Evolutionary conservation across 2,797 vertebrate genomes (phyloP).

Genomic region (Rachycentron canadum): DNA sequence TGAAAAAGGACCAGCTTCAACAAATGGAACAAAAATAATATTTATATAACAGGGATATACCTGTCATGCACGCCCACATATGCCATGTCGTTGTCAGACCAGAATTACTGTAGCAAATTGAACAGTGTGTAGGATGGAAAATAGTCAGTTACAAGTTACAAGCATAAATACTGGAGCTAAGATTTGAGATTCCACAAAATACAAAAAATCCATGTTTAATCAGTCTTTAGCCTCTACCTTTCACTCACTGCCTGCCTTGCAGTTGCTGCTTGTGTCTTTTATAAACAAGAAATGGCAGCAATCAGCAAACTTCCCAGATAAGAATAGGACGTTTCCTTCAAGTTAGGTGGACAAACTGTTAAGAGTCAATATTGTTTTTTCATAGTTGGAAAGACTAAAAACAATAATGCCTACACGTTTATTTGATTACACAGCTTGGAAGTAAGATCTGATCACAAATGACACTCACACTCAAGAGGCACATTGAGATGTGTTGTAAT

Average conservation of each 20-base stretch:
- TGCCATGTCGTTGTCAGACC: neutral
- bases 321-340: neutral
- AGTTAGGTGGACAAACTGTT: neutral
- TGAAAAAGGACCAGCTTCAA: neutral
- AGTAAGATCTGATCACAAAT: too few relatives aligned
- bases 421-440: too few relatives aligned
- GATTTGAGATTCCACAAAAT: neutral
- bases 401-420: too few relatives aligned
- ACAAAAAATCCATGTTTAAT: constrained; percentile 15
- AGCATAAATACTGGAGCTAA: neutral
- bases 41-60: neutral
- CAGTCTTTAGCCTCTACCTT: constrained; percentile 9
- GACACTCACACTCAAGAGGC: too few relatives aligned
- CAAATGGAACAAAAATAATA: constrained; percentile 23
- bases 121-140: neutral
- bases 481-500: too few relatives aligned
- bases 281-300: constrained; percentile 5
- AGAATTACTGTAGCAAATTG: neutral
- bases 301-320: neutral
- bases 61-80: constrained; percentile 2
- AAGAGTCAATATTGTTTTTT: neutral
- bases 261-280: constrained; percentile 22
- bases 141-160: neutral
- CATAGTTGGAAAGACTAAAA: too few relatives aligned
- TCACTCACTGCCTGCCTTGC: neutral